Evolutionary conservation across 37 sponge, comb jelly and placozoan species (phyloP).

Genomic region (Lycopodina hypogea): DNA sequence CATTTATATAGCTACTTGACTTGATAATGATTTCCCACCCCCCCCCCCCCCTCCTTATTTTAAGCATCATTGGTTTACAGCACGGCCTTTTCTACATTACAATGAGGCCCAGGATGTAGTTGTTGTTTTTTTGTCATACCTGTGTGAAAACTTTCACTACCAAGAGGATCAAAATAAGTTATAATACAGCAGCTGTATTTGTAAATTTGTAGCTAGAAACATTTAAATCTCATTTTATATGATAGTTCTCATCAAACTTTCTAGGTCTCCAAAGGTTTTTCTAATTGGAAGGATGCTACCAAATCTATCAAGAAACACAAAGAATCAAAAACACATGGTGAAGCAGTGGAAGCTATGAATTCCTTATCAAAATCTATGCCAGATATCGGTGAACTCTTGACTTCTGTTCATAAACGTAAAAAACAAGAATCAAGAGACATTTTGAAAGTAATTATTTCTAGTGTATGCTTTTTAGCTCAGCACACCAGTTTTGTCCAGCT

Average conservation of each 20-base stretch:
- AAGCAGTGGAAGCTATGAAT: constrained; percentile 71
- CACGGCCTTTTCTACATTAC: constrained; percentile 51
- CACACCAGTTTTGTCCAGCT: background rate
- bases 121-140: constrained; percentile 50
- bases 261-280: constrained; percentile 41
- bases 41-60: background rate
- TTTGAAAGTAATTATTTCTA: constrained; percentile 64
- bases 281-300: constrained; percentile 68
- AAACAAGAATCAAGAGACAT: constrained; percentile 70
- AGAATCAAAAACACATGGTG: constrained; percentile 55
- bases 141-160: constrained; percentile 38
- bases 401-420: constrained; percentile 46
- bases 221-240: background rate
- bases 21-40: no score
- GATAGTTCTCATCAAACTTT: background rate
- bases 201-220: no score
- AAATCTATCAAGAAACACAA: constrained; percentile 68
- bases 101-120: constrained; percentile 53
- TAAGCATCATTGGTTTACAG: constrained; percentile 25
- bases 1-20: no score
- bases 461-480: constrained; percentile 57
- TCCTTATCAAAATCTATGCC: constrained; percentile 53
- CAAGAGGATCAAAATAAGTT: constrained; percentile 26
- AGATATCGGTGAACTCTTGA: constrained; percentile 69
- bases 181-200: constrained; percentile 36